Evolutionary conservation across 1,140 invertebrate species (phyloP).

Genomic region (Octopus bimaculoides): DNA sequence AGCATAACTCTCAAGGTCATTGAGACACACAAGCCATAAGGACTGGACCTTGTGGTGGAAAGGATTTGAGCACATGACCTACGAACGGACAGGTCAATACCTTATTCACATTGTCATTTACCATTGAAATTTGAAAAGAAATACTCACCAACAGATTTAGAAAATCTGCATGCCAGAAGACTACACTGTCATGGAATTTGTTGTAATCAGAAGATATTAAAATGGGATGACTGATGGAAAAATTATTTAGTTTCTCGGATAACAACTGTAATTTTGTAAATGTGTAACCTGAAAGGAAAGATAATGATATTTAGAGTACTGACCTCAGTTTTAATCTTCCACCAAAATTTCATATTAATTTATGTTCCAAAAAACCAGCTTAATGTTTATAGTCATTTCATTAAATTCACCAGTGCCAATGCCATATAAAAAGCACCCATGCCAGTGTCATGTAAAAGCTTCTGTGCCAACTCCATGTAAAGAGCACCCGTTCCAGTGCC

Average conservation of each 20-base stretch:
- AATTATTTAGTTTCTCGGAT: constrained; percentile 15
- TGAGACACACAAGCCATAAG: not conserved
- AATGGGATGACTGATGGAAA: constrained; percentile 23
- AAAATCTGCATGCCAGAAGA: constrained; percentile 29
- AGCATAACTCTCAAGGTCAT: not conserved
- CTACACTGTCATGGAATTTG: constrained; percentile 18
- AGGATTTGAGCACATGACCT: not conserved
- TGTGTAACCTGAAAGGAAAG: constrained; percentile 16
- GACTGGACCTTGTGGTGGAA: not conserved
- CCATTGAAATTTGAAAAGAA: not conserved
- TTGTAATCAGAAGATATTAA: constrained; percentile 1
- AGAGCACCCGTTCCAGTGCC: no score
- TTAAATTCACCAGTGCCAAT: not conserved
- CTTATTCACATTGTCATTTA: not conserved
- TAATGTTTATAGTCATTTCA: not conserved
- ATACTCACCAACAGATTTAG: constrained; percentile 26
- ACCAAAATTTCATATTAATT: not conserved
- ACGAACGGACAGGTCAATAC: not conserved
- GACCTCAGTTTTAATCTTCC: not conserved
- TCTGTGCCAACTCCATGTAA: no score
- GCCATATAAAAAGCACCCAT: not conserved
- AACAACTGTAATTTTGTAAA: constrained; percentile 18
- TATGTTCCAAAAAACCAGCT: not conserved
- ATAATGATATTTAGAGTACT: not conserved
- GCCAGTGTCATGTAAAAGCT: no score